Base-by-base conservation (phyloP, 2,888 invertebrate genomes). In the Ecdyonurus torrentis region DNA sequence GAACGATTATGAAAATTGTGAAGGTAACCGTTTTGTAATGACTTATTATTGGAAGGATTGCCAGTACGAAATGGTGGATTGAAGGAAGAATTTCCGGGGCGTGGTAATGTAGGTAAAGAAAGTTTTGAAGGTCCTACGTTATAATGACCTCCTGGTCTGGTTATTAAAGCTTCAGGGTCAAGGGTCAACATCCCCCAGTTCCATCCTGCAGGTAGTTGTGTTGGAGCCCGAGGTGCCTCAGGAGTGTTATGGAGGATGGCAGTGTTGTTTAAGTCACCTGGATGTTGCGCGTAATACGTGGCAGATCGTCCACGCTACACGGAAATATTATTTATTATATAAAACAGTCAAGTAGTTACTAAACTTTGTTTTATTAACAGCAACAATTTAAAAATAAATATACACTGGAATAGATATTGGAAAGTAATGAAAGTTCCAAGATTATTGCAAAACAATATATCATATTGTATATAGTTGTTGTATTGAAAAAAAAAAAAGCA, bases 241-340 rank as follows among this genome's bases (percentile, higher is more conserved):
- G 70, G 69, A 10, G 69, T 65, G 53, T 69, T 67, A n/a, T 68
- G 66, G 24, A 73, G 65, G 59, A 71, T 67, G 22, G 66, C 61
- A 18, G 69, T 65, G 61, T 76, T 74, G n/a, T 20, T 20, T 64
- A 76, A 66, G 63, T 76, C 74, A 1, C 70, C 69, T 2, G 72
- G 70, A 67, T 77, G 75, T 58, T 71, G 69, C 52, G 73, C 69
- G 66, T 77, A 77, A 66, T 76, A 74, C 58, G 74, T 75, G 1
- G 77, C 72, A 1, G 74, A 72, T 60, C 74, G 70, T 23, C 75
- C 75, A 67, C 73, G 73, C 76, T 76, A 66, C n/a, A 20, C 37
- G 15, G n/a, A n/a, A n/a, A n/a, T n/a, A n/a, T n/a, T n/a, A n/a
- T n/a, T n/a, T n/a, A n/a, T n/a, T n/a, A n/a, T n/a, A n/a, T n/a